Percentiles rank a stretch among this genome's conserved stretches.
These are phyloP conservation scores for Diadromus collaris DNA, from an alignment of 2,888 invertebrate genomes.

Conservation along the genomic window DNA sequence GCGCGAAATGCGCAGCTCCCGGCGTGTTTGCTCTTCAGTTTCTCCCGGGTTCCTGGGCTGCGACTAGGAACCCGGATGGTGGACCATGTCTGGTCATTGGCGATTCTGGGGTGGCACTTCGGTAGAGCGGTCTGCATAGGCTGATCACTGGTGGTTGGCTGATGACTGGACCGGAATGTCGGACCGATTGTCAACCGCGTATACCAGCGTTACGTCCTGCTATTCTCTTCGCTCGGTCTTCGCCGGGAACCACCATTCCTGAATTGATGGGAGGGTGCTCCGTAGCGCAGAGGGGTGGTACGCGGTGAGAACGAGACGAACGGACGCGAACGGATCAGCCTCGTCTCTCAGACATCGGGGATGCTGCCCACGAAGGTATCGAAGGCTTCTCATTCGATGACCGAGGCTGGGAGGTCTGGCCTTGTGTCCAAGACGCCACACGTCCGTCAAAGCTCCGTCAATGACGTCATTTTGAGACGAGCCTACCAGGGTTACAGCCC, in stretches of 20 bases:
- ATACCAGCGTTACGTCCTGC: slow-evolving; percentile 55
- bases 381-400: slow-evolving; percentile 23
- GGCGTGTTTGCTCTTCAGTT: slow-evolving; percentile 55
- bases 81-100: slow-evolving; percentile 20
- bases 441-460: slow-evolving; percentile 78
- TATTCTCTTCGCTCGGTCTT: slow-evolving; percentile 59
- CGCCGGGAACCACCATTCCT: slow-evolving; percentile 44
- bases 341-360: slow-evolving; percentile 5
- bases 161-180: background rate
- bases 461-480: slow-evolving; percentile 79
- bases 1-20: slow-evolving; percentile 55
- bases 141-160: slow-evolving; percentile 13
- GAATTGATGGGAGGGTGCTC: background rate
- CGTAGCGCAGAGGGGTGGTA: background rate
- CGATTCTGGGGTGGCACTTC: background rate
- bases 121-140: background rate
- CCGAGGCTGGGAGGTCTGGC: background rate
- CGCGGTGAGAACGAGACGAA: slow-evolving; percentile 5
- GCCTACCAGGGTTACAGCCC: slow-evolving; percentile 79
- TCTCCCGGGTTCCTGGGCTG: slow-evolving; percentile 40
- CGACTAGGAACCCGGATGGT: background rate
- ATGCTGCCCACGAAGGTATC: background rate
- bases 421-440: slow-evolving; percentile 68
- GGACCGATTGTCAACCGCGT: slow-evolving; percentile 16
- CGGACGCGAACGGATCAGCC: background rate